Base-by-base conservation (phyloP, 2,113 vertebrate species). In the Clinocottus analis region DNA sequence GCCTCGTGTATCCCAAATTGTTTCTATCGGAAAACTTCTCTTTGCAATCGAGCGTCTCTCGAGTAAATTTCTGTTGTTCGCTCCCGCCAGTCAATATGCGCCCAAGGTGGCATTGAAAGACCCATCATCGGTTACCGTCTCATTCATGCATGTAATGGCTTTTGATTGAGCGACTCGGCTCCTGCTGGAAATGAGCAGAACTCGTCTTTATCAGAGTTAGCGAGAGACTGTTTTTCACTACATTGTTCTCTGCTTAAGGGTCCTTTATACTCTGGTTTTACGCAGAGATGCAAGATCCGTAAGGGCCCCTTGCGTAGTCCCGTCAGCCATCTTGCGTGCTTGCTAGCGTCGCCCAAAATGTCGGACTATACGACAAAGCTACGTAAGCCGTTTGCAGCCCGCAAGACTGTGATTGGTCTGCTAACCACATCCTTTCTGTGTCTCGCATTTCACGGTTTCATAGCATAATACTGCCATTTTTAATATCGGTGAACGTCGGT, bases 71-170 rank as follows among this genome's bases (percentile, higher is more conserved):
- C 63, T 77, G 25, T 81, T 79, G 62, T 77, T 78, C 60, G 41
- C 72, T 10, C 35, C 76, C 79, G 72, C 64, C 73, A 60, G 80
- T 92, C 84, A 87, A 77, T 84, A 74, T 60, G 64, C 16, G 1
- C 60, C 16, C 27, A 43, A 49, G 74, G 80, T 81, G 75, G 59
- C 77, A 83, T 23, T 85, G 77, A 79, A 89, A 86, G 82, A 80
- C 39, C 23, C 81, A 86, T 86, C 79, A 75, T 79, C 63, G 75
- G 67, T 77, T 77, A 61, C 62, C 17, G 79, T 85, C 83, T 82
- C 64, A 68, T 55, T 75, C 59, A 67, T 61, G 72, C 60, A 67
- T 51, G 29, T 76, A 75, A 80, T 75, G 9, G 19, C 41, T 62
- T 76, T 80, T 80, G 60, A 80, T 59, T 70, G 60, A 41, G 83